Evolutionary conservation across 2,888 invertebrate genomes (phyloP), one percentile per base, ranked within the genome.

Genomic region (Orgyia antiqua): DNA sequence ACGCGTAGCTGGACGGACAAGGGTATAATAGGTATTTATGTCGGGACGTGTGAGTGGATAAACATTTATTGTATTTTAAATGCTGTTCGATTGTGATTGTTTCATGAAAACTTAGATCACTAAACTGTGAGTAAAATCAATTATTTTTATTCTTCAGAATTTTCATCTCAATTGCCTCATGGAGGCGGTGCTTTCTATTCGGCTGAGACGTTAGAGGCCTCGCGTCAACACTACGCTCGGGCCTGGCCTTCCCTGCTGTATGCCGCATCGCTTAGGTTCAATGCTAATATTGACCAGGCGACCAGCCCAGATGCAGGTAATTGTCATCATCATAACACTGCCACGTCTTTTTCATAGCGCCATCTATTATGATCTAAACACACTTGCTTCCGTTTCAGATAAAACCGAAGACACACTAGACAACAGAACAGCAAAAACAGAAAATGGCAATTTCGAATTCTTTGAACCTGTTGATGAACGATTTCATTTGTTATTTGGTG

Each of bases 141-240:
- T n/a, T n/a, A 19, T 5, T 3, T 19, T 6, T 19, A 19, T 20
- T 20, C n/a, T 20, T 6, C 61, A 90, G 98, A 99, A 76, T 98
- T 97, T 77, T 92, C 94, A 2, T 96, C 95, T 39, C 98, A 99
- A 70, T 87, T 99, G 34, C 97, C 97, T 0, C 94, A 95, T 62
- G 96, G 96, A 51, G 99, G 98, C 29, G 99, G 99, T 3, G 96
- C 99, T 9, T 99, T 99, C 82, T 99, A 98, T 77, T 97, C 97
- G 0, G 95, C 95, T 13, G 98, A 99, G 64, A 97, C 98, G 0
- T 95, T 96, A 58, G 98, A 98, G 58, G 93, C 93, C 6, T 96
- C 98, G 1, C 91, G 97, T 27, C 92, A 93, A 9, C 97, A 98
- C 73, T 99, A 99, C 78, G 89, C 91, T 10, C 90, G 92, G 51